phyloP scores from a whole-genome alignment of 2,113 vertebrate species.

The Vanacampus margaritifer region DNA sequence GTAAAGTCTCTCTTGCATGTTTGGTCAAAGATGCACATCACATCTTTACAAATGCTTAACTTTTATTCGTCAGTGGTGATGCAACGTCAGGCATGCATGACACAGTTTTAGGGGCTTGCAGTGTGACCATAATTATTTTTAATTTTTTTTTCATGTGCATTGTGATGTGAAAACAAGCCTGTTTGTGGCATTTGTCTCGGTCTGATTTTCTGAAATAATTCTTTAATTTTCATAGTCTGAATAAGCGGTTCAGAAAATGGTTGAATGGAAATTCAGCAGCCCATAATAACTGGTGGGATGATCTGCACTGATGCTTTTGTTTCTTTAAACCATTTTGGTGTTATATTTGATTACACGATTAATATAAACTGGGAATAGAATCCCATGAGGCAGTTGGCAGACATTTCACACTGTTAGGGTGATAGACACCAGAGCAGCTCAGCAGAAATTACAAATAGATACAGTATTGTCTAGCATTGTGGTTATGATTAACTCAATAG shows the following conservation, averaged over 20 bases:
- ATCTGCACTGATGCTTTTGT: slow-evolving; percentile 49
- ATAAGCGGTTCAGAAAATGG: too few relatives aligned
- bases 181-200: slow-evolving; percentile 43
- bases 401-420: slow-evolving; percentile 33
- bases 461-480: slow-evolving; percentile 30
- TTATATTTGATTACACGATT: slow-evolving; percentile 34
- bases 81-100: slow-evolving; percentile 33
- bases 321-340: slow-evolving; percentile 29
- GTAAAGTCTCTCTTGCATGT: slow-evolving; percentile 45
- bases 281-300: slow-evolving; percentile 43
- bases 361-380: slow-evolving; percentile 36
- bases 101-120: slow-evolving; percentile 29
- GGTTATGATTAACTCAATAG: slow-evolving; percentile 34
- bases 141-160: slow-evolving; percentile 30
- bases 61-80: slow-evolving; percentile 39
- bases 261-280: slow-evolving; percentile 47
- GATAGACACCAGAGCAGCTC: slow-evolving; percentile 44
- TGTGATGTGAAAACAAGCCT: slow-evolving; percentile 49
- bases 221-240: slow-evolving; percentile 36
- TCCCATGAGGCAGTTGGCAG: slow-evolving; percentile 53
- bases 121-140: slow-evolving; percentile 36
- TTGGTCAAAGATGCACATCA: slow-evolving; percentile 36
- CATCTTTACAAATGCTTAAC: slow-evolving; percentile 30
- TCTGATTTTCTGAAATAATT: slow-evolving; percentile 37
- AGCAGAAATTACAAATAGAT: slow-evolving; percentile 38